phyloP scores from a whole-genome alignment of 2,113 vertebrate species.

The Crotalus tigris region DNA sequence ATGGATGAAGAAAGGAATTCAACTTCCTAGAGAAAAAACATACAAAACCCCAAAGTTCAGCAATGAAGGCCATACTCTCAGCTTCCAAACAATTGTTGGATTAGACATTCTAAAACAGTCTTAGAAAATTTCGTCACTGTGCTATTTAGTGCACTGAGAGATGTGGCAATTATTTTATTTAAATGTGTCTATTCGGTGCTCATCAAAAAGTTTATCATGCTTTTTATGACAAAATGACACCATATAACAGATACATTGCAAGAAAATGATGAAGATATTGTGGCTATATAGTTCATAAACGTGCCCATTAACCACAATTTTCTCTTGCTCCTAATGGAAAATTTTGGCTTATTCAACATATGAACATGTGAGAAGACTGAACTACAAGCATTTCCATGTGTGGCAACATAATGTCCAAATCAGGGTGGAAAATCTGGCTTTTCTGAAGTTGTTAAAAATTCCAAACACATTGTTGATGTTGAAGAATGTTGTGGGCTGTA shows the following conservation, averaged over 20 bases:
- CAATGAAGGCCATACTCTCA: neutral
- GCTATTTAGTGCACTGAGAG: neutral
- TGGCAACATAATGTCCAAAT: neutral
- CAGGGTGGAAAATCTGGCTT: neutral
- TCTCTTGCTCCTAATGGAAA: neutral
- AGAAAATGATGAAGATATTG: neutral
- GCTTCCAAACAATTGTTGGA: neutral
- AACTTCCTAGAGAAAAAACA: conserved; percentile 75
- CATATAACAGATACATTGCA: neutral
- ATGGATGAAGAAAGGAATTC: conserved; percentile 92
- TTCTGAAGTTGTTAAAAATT: neutral
- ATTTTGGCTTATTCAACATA: neutral
- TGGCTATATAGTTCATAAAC: neutral
- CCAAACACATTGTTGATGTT: neutral
- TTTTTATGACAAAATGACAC: neutral
- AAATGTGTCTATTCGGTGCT: neutral
- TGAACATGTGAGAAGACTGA: neutral
- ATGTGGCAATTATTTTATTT: neutral
- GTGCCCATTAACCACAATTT: neutral
- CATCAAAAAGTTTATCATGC: neutral
- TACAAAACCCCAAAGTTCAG: neutral
- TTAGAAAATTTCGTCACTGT: neutral
- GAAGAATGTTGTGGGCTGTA: neutral
- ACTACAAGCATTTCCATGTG: neutral
- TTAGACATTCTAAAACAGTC: neutral